Base-by-base conservation (phyloP, 2,113 vertebrate genomes). In the Istiophorus platypterus region DNA sequence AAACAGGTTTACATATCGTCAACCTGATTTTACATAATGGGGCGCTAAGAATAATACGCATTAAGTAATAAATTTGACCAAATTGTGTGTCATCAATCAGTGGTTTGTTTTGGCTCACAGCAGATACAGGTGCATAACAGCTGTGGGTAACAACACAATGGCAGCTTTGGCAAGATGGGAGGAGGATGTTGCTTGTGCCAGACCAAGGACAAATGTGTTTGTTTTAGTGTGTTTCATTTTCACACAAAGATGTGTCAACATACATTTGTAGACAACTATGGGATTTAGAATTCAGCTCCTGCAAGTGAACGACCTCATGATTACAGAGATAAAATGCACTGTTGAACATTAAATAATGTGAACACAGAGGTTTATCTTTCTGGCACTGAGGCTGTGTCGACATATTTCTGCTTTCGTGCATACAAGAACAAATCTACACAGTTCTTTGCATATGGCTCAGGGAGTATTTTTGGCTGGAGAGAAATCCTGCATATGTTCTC, bases 181-280 rank as follows among this genome's bases (percentile, higher is more conserved):
- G 18, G 10, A 26, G 27, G 45, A 62, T 58, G 59, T 61, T 78
- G 65, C 42, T 34, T 51, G 41, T 20, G 52, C 45, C 47, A 68
- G 49, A 75, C 49, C 73, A 85, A 87, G 76, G 69, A 83, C 76
- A 78, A 78, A 80, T n/a, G 62, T 75, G 57, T 84, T 79, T 76
- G 75, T 85, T 65, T 82, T 31, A 62, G 54, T 49, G 56, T 67
- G 64, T 77, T 84, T 62, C 59, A 31, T 34, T 45, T 52, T 84
- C 61, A 71, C 59, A 72, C 42, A n/a, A 52, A n/a, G 6, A 26
- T 65, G 57, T 64, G 77, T 81, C 54, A 56, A 70, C 29, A 41
- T 68, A 52, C 39, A 65, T 59, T 82, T 76, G 56, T 51, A 17
- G 24, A 5, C 45, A 45, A 58, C 15, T 61, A 64, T 22, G 39